These are phyloP conservation scores for Athene noctua DNA, from an alignment of 2,113 vertebrate species.

Conservation along the genomic window DNA sequence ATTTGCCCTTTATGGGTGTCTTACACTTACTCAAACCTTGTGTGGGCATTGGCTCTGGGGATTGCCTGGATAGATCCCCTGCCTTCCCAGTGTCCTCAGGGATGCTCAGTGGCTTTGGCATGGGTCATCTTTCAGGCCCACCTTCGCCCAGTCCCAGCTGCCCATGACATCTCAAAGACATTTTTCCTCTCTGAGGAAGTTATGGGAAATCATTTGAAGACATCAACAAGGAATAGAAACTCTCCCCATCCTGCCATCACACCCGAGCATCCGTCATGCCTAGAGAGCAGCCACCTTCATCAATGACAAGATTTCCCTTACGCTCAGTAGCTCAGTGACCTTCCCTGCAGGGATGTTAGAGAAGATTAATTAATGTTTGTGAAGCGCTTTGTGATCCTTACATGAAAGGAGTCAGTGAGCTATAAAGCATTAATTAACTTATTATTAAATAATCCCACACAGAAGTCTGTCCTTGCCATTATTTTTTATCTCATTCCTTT, in stretches of 20 bases:
- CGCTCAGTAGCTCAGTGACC: not conserved
- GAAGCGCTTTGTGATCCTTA: not conserved
- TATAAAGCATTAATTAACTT: slow-evolving; percentile 11
- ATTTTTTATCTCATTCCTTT: not conserved
- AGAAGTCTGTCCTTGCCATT: not conserved
- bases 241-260: not conserved
- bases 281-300: not conserved
- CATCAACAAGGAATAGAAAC: not conserved
- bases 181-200: not conserved
- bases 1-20: not conserved
- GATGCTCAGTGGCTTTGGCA: not conserved
- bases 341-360: not conserved
- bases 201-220: not conserved
- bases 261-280: not conserved
- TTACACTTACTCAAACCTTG: not conserved
- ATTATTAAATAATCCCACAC: slow-evolving; percentile 6
- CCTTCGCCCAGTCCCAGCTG: accelerated
- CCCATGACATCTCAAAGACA: not conserved
- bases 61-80: not conserved
- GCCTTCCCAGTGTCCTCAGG: not conserved
- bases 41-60: accelerated
- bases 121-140: not conserved
- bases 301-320: not conserved
- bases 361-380: slow-evolving; percentile 29
- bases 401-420: not conserved